phyloP scores from a whole-genome alignment of 1,140 invertebrate species.

The Caerostris extrusa region DNA sequence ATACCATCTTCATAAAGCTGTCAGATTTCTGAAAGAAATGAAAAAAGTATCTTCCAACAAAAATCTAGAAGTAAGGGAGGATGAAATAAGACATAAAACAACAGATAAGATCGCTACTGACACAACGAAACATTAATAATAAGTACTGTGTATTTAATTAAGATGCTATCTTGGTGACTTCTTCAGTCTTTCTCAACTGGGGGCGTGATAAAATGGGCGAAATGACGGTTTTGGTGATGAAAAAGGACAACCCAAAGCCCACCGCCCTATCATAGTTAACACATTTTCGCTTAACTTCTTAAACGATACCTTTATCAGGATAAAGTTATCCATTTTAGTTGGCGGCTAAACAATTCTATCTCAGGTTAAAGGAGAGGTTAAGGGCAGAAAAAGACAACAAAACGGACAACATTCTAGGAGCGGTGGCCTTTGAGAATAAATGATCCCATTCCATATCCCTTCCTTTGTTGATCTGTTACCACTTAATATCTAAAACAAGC shows the following conservation, averaged over 20 bases:
- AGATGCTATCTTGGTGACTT: constrained; percentile 17
- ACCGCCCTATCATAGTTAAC: constrained; percentile 38
- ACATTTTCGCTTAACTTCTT: constrained; percentile 34
- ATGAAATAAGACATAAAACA: constrained; percentile 38
- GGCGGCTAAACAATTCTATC: constrained; percentile 4
- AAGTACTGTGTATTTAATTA: constrained; percentile 55
- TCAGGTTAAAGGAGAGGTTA: constrained; percentile 14
- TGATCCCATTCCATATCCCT: not conserved
- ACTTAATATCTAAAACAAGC: not conserved
- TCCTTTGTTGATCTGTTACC: not conserved
- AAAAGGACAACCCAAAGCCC: constrained; percentile 18
- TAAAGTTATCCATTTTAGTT: constrained; percentile 39
- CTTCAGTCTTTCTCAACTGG: constrained; percentile 38
- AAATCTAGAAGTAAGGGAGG: not conserved
- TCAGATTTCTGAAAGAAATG: not conserved
- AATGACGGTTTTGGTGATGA: constrained; percentile 39
- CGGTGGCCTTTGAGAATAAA: constrained; percentile 24
- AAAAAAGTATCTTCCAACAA: not conserved
- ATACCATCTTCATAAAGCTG: not conserved
- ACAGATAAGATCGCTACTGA: constrained; percentile 46
- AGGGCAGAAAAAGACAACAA: constrained; percentile 22
- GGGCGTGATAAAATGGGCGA: constrained; percentile 39
- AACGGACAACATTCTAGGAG: not conserved
- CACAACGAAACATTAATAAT: constrained; percentile 57
- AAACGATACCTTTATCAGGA: constrained; percentile 38